Evolutionary conservation across 2,888 invertebrate species (phyloP).

Genomic region (Maniola hyperantus): DNA sequence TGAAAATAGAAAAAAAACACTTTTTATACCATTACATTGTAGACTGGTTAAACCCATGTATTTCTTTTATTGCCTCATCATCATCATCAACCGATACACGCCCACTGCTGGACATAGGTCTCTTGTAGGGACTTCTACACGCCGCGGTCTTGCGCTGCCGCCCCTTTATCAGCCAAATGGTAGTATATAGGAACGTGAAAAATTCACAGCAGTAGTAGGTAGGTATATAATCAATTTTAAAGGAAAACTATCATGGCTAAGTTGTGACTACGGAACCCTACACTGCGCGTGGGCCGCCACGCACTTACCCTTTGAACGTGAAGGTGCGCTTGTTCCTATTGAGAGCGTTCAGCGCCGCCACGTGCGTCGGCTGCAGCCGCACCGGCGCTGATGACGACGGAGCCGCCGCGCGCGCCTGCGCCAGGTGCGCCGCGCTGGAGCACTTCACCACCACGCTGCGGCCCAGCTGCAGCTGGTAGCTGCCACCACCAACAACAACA

Average conservation of each 20-base stretch:
- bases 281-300: too few species aligned
- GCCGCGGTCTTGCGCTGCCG: too few species aligned
- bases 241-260: too few species aligned
- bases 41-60: not conserved
- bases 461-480: constrained; percentile 60
- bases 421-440: constrained; percentile 52
- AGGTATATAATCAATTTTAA: too few species aligned
- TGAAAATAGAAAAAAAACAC: constrained; percentile 55
- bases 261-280: too few species aligned
- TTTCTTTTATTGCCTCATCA: not conserved
- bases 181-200: too few species aligned
- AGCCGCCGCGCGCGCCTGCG: constrained; percentile 57
- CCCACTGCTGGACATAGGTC: too few species aligned
- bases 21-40: not conserved
- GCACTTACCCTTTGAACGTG: constrained; percentile 64
- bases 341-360: constrained; percentile 56
- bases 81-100: too few species aligned
- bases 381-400: not conserved
- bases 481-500: constrained; percentile 24
- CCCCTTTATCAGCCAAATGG: too few species aligned
- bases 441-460: constrained; percentile 62
- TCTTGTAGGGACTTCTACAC: too few species aligned
- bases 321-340: constrained; percentile 62
- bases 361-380: constrained; percentile 45
- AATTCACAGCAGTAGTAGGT: too few species aligned